Base-by-base conservation (phyloP, 2,888 invertebrate genomes). In the Mimumesa dahlbomi region DNA sequence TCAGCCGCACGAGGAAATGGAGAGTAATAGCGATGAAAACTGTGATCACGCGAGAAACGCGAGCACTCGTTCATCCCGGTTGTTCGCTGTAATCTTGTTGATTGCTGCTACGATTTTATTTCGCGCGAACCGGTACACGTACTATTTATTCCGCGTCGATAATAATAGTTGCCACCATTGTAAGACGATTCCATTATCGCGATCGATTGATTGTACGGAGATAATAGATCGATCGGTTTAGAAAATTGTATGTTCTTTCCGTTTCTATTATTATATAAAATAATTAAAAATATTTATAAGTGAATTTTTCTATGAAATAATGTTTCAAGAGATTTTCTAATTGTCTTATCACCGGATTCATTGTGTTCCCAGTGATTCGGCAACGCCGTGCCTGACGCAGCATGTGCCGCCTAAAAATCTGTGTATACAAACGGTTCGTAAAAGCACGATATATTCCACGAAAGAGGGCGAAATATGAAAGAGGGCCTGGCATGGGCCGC, bases 391-490 rank as follows among this genome's bases (percentile, higher is more conserved):
- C 13, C 16, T 22, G 38, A 14, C 7, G 59, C 49, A 56, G 52
- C 72, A 69, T 64, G 65, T 64, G 70, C 70, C 67, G 59, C 36
- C 63, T 31, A 56, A 72, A 68, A 56, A 73, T 64, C 70, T 80
- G 65, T 78, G 71, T 75, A 79, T 45, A 79, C 75, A 80, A 62
- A 75, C 45, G 65, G 63, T 64, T 54, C 69, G 79, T 77, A 70
- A 78, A 82, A 78, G 70, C 61, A 67, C 57, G 75, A 75, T 77
- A 80, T 74, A 56, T 82, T 82, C 82, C 73, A 71, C 73, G 82
- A 82, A 82, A 73, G 63, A 67, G 71, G 63, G 49, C 63, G 77
- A 77, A 74, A 80, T 80, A 79, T 81, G 81, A 81, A 81, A 79
- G 74, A 72, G 58, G n/a, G n/a, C n/a, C n/a, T n/a, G n/a, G 52